These are phyloP conservation scores for Brevimyrus niger DNA, from an alignment of 2,113 vertebrate genomes.

Conservation along the genomic window DNA sequence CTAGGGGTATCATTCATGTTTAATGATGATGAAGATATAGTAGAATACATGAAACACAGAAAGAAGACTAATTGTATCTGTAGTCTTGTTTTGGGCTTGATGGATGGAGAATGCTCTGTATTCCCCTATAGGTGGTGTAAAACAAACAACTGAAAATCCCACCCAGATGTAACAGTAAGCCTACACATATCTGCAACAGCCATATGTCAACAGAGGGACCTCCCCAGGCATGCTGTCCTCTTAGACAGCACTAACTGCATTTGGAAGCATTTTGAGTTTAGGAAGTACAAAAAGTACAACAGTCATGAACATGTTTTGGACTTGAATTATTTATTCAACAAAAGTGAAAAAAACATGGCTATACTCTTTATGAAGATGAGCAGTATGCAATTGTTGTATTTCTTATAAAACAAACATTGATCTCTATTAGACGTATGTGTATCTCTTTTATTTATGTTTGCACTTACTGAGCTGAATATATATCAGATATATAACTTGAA, in stretches of 20 bases:
- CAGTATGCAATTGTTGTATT: not conserved
- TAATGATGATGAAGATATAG: not conserved
- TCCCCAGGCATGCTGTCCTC: slow-evolving; percentile 8
- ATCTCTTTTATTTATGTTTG: not conserved
- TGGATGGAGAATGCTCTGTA: not conserved
- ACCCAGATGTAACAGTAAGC: not conserved
- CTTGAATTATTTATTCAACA: not conserved
- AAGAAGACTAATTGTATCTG: not conserved
- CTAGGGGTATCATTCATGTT: not conserved
- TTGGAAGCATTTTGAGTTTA: slow-evolving; percentile 47
- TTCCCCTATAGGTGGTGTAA: slow-evolving; percentile 12
- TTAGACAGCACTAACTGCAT: slow-evolving; percentile 13
- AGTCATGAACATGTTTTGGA: not conserved
- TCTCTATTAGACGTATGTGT: not conserved
- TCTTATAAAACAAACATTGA: not conserved
- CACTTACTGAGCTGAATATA: not conserved
- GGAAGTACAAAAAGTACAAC: not conserved
- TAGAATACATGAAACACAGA: not conserved
- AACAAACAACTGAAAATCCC: slow-evolving; percentile 33
- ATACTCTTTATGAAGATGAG: not conserved
- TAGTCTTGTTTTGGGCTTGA: not conserved
- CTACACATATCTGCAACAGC: slow-evolving; percentile 34
- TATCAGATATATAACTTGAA: not conserved
- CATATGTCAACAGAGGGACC: slow-evolving; percentile 27
- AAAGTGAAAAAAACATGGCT: not conserved